Evolutionary conservation across 2,797 vertebrate species (phyloP), one percentile per base, ranked within the genome.

Genomic region (Tenualosa ilisha): DNA sequence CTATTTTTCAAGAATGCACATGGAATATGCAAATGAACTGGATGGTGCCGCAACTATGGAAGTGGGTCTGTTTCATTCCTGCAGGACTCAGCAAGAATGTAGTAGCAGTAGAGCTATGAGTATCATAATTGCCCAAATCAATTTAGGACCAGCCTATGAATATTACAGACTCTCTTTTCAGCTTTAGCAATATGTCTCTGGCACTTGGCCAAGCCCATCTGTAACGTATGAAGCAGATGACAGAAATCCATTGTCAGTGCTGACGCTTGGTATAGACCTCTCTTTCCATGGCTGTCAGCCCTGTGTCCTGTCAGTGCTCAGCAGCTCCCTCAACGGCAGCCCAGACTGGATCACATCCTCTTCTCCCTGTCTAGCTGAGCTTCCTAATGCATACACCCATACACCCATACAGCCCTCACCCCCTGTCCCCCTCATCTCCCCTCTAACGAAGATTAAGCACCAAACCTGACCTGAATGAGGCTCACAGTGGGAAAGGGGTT

Each of bases 111-210:
- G 6, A 20, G 68, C 68, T 40, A 37, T 40, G 17, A 75, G 31
- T 31, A 75, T 75, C 15, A 75, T 75, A 75, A 75, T 75, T 43
- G 37, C 0, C 68, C 37, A 43, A 75, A 75, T 75, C 31, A 6
- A 75, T 75, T 40, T 75, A 75, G 15, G 40, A 75, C 68, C 37
- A 15, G 5, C 31, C 31, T 15, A 3, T 17, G 13, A 75, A 37
- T 43, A 37, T 72, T 72, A 75, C 31, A 13, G 31, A 31, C 31
- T 31, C 1, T 31, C 31, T 31, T 31, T 31, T 31, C 31, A 31
- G 31, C 68, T 75, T 75, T 31, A 43, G 68, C 68, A 40, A 75
- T 75, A 75, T 75, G 68, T 43, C 37, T 43, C 68, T 75, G 68
- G 68, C 37, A 13, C 31, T 6, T 31, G 37, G 68, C 68, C 68